Evolutionary conservation across 2,797 vertebrate genomes (phyloP).

Genomic region (Micrastur ruficollis): DNA sequence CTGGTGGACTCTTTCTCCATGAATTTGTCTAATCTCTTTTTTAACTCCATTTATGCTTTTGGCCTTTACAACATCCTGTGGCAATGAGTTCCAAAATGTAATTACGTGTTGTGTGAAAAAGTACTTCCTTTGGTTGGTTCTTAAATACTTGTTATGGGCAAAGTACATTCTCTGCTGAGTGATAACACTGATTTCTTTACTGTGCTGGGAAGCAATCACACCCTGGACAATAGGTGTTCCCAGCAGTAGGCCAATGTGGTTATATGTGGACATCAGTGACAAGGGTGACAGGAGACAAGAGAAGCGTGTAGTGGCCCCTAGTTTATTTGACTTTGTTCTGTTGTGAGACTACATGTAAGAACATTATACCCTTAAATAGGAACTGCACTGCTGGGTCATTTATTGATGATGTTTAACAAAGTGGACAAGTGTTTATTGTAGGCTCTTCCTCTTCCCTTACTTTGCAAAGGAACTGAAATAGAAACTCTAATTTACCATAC

Average conservation of each 20-base stretch:
- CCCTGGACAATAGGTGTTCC: constrained; percentile 20
- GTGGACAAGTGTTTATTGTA: constrained; percentile 47
- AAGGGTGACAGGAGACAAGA: neutral
- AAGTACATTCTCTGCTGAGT: constrained; percentile 20
- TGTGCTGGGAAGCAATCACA: neutral
- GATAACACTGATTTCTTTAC: constrained; percentile 14
- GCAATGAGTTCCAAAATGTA: constrained; percentile 37
- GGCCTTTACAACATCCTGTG: constrained; percentile 56
- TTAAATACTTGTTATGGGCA: constrained; percentile 40
- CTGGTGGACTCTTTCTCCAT: neutral
- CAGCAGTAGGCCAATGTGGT: neutral
- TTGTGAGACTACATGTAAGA: neutral
- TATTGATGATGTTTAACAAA: constrained; percentile 45
- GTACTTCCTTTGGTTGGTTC: constrained; percentile 46
- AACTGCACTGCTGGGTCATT: neutral
- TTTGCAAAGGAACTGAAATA: constrained; percentile 5
- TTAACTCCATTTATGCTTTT: constrained; percentile 41
- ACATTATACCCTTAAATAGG: neutral
- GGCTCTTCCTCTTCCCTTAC: constrained; percentile 4
- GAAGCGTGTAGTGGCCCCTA: neutral
- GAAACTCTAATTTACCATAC: neutral
- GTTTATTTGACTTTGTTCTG: neutral
- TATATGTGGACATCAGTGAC: neutral
- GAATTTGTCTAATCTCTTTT: constrained; percentile 43
- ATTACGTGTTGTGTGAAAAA: constrained; percentile 62